Evolutionary conservation across 2,113 vertebrate genomes (phyloP), one percentile per base, ranked within the genome.

Genomic region (Rhodinocichla rosea): DNA sequence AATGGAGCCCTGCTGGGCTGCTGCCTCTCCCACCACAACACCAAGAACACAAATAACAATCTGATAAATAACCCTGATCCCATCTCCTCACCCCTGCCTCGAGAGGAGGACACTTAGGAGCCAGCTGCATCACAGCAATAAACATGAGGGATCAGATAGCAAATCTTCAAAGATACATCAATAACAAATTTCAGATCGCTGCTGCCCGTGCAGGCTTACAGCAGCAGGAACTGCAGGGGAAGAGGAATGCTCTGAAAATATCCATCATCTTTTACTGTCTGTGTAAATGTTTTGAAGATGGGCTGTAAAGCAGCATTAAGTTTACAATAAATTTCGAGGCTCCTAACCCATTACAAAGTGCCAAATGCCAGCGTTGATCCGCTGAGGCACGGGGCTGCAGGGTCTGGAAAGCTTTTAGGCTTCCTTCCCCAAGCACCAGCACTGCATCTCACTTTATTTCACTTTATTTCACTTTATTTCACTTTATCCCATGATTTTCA

Each of bases 191-290:
- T 88, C 71, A 57, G 80, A 92, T 74, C 82, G 3, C 67, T 39
- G 84, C 82, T 59, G 81, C 91, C 68, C 27, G 12, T 21, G 53
- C 59, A 40, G 63, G 47, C 67, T 85, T 89, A 32, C 92, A 68
- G 92, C 69, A 45, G 7, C 70, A 22, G 75, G 83, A 77, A 2
- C 80, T 95, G 91, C 91, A 19, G 84, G 87, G 75, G 55, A 83
- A 93, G 91, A 63, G 63, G 67, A 74, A 52, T 5, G 67, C 71
- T 95, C 71, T 47, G 90, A 42, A 95, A 96, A 90, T 70, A 96
- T 95, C 93, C 90, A 94, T 97, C 93, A 95, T 86, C 89, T 95
- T 97, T 97, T 96, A 96, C 71, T 83, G 82, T 32, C 93, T 91
- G 75, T 77, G 95, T 95, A 95, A 97, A 96, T 86, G 94, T 95